Evolutionary conservation across 2,797 vertebrate species (phyloP).

Genomic region (Salmo trutta): DNA sequence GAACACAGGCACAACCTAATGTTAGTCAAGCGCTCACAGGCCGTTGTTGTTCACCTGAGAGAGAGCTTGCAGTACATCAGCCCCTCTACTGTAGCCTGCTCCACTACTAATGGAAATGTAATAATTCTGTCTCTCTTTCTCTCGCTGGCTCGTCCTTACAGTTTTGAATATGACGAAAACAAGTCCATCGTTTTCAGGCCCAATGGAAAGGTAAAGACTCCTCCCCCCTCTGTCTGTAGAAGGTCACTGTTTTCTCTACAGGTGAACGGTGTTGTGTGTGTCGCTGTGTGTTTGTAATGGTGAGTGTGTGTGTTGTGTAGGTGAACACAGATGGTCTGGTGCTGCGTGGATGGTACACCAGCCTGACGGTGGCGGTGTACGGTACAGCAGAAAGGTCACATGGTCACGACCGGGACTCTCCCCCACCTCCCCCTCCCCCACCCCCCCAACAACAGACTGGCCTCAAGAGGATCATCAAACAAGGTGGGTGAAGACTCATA

Average conservation of each 20-base stretch:
- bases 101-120: not conserved
- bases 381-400: conserved; percentile 90
- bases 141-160: conserved; percentile 60
- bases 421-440: conserved; percentile 92
- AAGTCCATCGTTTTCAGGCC: conserved; percentile 98
- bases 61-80: not conserved
- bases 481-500: conserved; percentile 49
- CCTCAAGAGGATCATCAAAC: conserved; percentile 80
- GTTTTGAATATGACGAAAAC: conserved; percentile 98
- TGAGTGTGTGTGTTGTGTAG: conserved; percentile 62
- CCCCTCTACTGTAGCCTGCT: not conserved
- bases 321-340: conserved; percentile 97
- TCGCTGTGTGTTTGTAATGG: not conserved
- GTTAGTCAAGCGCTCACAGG: not conserved
- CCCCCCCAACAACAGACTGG: conserved; percentile 83
- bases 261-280: not conserved
- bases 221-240: not conserved
- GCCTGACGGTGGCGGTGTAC: conserved; percentile 93
- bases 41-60: not conserved
- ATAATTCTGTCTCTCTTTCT: conserved; percentile 27
- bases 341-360: conserved; percentile 96
- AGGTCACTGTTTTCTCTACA: not conserved
- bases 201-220: conserved; percentile 89
- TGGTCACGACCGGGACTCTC: conserved; percentile 89
- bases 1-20: not conserved